phyloP scores from a whole-genome alignment of 2,113 vertebrate genomes.

The Rattus rattus region DNA sequence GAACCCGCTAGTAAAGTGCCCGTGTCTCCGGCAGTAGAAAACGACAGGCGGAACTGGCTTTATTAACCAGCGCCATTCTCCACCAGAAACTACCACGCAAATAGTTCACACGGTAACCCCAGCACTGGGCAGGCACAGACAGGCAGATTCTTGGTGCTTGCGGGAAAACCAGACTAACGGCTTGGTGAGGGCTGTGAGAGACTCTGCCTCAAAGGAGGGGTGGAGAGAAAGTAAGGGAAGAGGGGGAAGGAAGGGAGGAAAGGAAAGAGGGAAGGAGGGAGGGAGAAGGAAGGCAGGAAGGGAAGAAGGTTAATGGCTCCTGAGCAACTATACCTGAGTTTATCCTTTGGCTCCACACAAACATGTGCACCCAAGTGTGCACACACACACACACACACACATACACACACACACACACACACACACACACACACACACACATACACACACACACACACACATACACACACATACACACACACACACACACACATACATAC shows the following conservation, averaged over 20 bases:
- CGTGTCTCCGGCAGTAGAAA: neutral
- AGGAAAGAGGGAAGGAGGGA: rapidly evolving
- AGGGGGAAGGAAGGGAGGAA: neutral
- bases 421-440: no score
- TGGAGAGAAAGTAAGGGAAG: neutral
- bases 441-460: no score
- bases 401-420: no score
- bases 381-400: no score
- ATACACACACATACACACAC: no score
- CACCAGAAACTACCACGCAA: conserved; percentile 65
- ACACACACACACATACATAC: no score
- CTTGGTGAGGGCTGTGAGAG: neutral
- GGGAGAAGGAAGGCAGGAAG: rapidly evolving
- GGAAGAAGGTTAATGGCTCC: neutral
- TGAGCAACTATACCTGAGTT: neutral
- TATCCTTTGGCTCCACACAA: neutral
- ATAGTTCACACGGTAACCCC: neutral
- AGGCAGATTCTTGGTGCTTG: neutral
- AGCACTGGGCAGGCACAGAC: neutral
- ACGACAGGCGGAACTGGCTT: conserved; percentile 59
- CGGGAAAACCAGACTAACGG: neutral
- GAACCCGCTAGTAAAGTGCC: conserved; percentile 59
- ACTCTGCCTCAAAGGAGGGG: no score
- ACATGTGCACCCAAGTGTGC: no score
- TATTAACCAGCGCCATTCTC: conserved; percentile 73